Evolutionary conservation across 2,888 invertebrate genomes (phyloP), one percentile per base, ranked within the genome.

Genomic region (Leuctra nigra): DNA sequence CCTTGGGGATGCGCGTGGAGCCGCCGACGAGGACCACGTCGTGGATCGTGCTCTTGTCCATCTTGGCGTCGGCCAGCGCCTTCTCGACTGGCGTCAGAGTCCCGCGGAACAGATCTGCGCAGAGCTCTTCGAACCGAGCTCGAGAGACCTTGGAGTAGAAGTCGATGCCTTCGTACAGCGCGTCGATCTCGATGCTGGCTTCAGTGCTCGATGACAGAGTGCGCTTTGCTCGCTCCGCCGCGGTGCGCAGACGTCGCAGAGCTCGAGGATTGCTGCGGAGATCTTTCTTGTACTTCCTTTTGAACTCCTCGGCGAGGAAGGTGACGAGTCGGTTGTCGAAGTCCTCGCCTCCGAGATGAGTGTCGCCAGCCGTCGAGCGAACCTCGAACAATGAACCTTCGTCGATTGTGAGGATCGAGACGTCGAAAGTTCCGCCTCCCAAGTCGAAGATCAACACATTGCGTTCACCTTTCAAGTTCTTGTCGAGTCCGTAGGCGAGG

Each of bases 71-170:
- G n/a, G n/a, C n/a, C n/a, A n/a, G 77, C 4, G 96, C 86, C 75
- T 96, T 97, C 75, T 98, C 96, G 0, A 98, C 97, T 4, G 96
- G 96, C 68, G 95, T 94, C 80, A 99, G 83, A 60, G 96, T 97
- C 61, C 88, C 87, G 62, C 95, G 83, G 87, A 98, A 97, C 64
- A 98, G 78, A 73, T 98, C 97, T 9, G 93, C 90, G 72, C 92
- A 92, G 68, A 99, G 78, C 72, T 97, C 97, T 73, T 99, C 98
- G 72, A 98, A 99, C 67, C 95, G 84, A 58, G 97, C 97, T n/a
- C n/a, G n/a, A n/a, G n/a, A n/a, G n/a, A n/a, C n/a, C n/a, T n/a
- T n/a, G n/a, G n/a, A n/a, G n/a, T 95, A 94, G 78, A 94, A 97
- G 72, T 99, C 97, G 64, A 93, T 14, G 61, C 96, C 96, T 72